These are phyloP conservation scores for Etheostoma nigrum DNA, from an alignment of 2,797 vertebrate species.

Conservation along the genomic window DNA sequence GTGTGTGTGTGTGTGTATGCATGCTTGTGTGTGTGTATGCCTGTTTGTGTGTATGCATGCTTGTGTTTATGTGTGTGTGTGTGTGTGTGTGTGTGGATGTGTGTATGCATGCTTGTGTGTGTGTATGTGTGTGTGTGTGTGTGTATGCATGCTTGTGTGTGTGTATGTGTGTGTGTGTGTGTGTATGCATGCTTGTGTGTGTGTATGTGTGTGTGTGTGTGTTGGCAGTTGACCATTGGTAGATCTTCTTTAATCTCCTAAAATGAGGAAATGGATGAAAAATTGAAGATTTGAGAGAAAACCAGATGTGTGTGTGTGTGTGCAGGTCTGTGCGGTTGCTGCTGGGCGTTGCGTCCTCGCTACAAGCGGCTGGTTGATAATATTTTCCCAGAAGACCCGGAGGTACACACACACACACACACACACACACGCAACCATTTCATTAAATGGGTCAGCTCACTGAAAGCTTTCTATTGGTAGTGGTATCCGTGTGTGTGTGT, in stretches of 20 bases:
- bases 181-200: constrained; percentile 20
- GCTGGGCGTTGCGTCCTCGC: constrained; percentile 90
- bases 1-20: constrained; percentile 12
- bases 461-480: too few species aligned
- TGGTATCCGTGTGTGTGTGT: too few species aligned
- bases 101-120: constrained; percentile 11
- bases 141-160: too few species aligned
- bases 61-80: constrained; percentile 28
- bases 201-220: constrained; percentile 11
- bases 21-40: constrained; percentile 27
- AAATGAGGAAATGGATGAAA: too few species aligned
- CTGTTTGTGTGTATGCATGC: constrained; percentile 1
- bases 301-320: neutral
- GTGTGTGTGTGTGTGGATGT: constrained; percentile 24
- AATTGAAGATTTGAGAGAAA: too few species aligned
- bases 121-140: constrained; percentile 35
- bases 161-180: constrained; percentile 22
- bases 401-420: constrained; percentile 76
- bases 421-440: too few species aligned
- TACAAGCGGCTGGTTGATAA: constrained; percentile 95
- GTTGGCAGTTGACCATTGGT: too few species aligned
- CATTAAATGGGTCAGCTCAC: too few species aligned
- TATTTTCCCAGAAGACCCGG: constrained; percentile 93
- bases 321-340: constrained; percentile 92
- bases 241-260: too few species aligned